These are phyloP conservation scores for Spheniscus mendiculus DNA, from an alignment of 2,113 vertebrate genomes.

Conservation along the genomic window DNA sequence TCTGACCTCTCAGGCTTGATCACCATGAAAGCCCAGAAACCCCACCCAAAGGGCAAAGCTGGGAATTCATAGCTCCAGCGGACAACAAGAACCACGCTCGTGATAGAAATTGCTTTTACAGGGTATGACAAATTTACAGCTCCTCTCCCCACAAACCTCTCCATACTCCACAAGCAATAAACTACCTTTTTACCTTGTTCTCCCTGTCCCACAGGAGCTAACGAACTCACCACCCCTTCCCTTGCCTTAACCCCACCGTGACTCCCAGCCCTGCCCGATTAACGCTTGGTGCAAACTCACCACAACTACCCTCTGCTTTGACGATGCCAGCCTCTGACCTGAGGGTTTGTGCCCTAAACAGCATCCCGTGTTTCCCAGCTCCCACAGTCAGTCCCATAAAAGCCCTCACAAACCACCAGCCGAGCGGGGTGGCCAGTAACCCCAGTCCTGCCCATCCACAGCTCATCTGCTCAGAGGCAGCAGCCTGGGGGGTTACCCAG, in stretches of 20 bases:
- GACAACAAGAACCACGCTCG: rapidly evolving
- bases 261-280: neutral
- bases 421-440: rapidly evolving
- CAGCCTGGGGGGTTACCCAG: neutral
- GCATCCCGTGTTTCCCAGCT: neutral
- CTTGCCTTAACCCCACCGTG: neutral
- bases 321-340: neutral
- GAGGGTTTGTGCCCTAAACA: neutral
- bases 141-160: neutral
- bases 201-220: neutral
- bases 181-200: neutral
- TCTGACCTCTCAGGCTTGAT: neutral
- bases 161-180: neutral
- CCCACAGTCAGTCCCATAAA: neutral
- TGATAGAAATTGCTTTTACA: neutral
- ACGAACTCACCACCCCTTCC: neutral
- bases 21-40: neutral
- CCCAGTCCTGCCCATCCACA: neutral
- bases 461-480: neutral
- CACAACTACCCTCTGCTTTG: neutral
- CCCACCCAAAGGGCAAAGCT: neutral
- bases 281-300: neutral
- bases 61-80: neutral
- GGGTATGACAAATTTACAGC: neutral
- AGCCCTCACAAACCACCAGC: neutral